phyloP scores from a whole-genome alignment of 2,888 invertebrate species.

The Vanessa cardui region DNA sequence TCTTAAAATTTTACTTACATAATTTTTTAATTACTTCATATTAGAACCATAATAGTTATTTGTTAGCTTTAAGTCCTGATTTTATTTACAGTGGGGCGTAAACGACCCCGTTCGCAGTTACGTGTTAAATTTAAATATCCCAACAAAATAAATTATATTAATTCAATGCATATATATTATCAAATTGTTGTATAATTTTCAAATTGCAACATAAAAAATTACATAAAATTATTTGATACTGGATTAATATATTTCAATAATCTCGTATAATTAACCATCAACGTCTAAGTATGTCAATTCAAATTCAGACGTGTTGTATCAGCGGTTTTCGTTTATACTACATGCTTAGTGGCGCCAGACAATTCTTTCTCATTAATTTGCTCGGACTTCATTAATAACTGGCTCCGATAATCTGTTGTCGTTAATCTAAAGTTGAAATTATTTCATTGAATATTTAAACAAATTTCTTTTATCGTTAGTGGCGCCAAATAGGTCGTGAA shows the following conservation, averaged over 20 bases:
- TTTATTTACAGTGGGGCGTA: too few relatives aligned
- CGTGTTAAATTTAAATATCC: too few relatives aligned
- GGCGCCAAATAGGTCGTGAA: conserved; percentile 44
- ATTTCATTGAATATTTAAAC: conserved; percentile 36
- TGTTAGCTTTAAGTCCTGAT: too few relatives aligned
- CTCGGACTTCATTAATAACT: conserved; percentile 31
- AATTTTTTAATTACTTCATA: too few relatives aligned
- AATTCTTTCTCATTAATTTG: conserved; percentile 34
- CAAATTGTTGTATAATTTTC: too few relatives aligned
- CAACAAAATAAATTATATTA: too few relatives aligned
- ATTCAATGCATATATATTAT: too few relatives aligned
- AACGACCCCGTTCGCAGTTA: too few relatives aligned
- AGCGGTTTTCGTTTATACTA: not conserved
- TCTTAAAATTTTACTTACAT: too few relatives aligned
- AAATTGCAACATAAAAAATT: too few relatives aligned
- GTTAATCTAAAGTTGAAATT: conserved; percentile 36
- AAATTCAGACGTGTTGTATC: not conserved
- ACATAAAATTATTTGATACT: not conserved
- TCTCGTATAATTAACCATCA: not conserved
- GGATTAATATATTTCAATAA: not conserved
- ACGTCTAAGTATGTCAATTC: not conserved
- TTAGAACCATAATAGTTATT: too few relatives aligned
- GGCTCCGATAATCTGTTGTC: conserved; percentile 16
- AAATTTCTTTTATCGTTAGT: conserved; percentile 39
- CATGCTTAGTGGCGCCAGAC: conserved; percentile 27